These are phyloP conservation scores for Platanista minor DNA, from an alignment of 2,113 vertebrate species.

Conservation along the genomic window DNA sequence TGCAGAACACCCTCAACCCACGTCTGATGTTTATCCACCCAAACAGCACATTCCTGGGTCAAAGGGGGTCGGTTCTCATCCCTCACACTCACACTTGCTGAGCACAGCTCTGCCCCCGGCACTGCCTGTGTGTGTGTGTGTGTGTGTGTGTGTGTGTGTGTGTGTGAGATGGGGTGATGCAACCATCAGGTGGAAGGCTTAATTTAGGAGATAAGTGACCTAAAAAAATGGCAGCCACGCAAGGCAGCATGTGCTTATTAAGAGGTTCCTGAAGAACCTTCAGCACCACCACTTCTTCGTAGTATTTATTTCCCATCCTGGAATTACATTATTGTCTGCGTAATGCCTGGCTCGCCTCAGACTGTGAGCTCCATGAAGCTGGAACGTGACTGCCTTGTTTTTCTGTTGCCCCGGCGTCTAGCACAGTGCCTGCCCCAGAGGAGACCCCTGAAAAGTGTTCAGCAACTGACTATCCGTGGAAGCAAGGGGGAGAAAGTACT, in stretches of 20 bases:
- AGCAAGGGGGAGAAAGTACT: neutral
- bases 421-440: neutral
- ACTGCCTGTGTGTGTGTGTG: too few species aligned
- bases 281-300: fast-evolving
- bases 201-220: neutral
- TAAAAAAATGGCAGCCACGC: neutral
- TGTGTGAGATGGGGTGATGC: neutral
- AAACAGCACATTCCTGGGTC: neutral
- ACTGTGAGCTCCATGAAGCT: neutral
- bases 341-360: neutral
- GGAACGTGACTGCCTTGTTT: neutral
- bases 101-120: neutral
- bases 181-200: neutral
- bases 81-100: neutral
- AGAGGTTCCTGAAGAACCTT: neutral
- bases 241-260: fast-evolving
- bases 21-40: neutral
- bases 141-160: neutral
- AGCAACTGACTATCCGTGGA: fast-evolving
- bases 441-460: neutral
- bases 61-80: fast-evolving
- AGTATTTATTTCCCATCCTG: neutral
- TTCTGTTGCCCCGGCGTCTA: too few species aligned
- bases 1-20: fast-evolving
- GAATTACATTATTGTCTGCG: neutral